Percentiles rank a stretch among this genome's conserved stretches.
phyloP scores from a whole-genome alignment of 2,888 invertebrate genomes.

The Carabus problematicus region DNA sequence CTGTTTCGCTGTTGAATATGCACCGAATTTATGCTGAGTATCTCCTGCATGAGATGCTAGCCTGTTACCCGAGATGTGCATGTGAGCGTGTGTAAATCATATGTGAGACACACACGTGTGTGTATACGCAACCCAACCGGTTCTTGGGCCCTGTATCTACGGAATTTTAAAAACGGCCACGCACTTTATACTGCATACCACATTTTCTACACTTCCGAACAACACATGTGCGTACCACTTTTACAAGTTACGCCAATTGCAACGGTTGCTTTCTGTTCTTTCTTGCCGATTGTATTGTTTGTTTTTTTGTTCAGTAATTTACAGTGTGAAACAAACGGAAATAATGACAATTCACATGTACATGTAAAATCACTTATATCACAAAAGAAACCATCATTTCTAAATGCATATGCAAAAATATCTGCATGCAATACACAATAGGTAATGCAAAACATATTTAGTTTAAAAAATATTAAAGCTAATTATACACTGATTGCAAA shows the following conservation, averaged over 20 bases:
- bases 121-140: constrained; percentile 10
- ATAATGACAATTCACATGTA: too few relatives aligned
- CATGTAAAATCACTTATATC: too few relatives aligned
- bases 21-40: background rate
- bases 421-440: too few relatives aligned
- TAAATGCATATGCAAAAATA: too few relatives aligned
- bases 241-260: background rate
- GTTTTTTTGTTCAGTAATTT: too few relatives aligned
- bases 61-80: constrained; percentile 20
- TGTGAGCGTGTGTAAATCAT: constrained; percentile 35
- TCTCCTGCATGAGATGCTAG: background rate
- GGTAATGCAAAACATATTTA: too few relatives aligned
- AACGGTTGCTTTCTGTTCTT: background rate
- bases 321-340: too few relatives aligned
- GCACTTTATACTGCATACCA: background rate
- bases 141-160: background rate
- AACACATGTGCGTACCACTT: too few relatives aligned
- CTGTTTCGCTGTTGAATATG: too few relatives aligned
- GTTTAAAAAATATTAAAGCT: too few relatives aligned
- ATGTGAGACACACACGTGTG: constrained; percentile 25
- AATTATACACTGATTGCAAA: too few relatives aligned
- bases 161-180: background rate
- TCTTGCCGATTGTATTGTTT: background rate
- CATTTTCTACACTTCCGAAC: background rate
- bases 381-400: too few relatives aligned